Conservation (phyloP, 1,140 invertebrate species). For the Drosophila nikananu region DNA sequence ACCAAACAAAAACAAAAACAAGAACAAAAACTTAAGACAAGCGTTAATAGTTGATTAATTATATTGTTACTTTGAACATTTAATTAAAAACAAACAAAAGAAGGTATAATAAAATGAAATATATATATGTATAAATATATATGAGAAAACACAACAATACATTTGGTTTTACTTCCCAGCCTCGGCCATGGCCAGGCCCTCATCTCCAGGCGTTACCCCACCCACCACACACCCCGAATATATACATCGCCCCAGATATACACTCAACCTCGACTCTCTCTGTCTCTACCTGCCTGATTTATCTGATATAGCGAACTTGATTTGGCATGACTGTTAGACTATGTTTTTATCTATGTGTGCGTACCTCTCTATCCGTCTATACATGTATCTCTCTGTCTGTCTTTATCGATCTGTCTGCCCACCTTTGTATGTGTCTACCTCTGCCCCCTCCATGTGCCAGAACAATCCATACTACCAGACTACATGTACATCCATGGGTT, state of each 20-base stretch:
- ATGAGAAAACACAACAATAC: constrained; percentile 76
- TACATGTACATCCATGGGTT: constrained; percentile 24
- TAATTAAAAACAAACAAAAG: constrained; percentile 68
- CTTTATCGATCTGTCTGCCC: constrained; percentile 26
- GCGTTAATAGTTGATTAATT: constrained; percentile 82
- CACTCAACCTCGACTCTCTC: constrained; percentile 39
- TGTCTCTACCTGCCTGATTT: constrained; percentile 56
- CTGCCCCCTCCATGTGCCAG: constrained; percentile 18
- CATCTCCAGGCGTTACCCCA: constrained; percentile 21
- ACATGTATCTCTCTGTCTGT: constrained; percentile 27
- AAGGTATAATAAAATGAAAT: constrained; percentile 71
- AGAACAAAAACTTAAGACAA: constrained; percentile 57
- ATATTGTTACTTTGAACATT: constrained; percentile 83
- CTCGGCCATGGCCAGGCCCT: constrained; percentile 15
- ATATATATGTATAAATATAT: constrained; percentile 82
- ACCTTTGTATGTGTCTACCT: constrained; percentile 23
- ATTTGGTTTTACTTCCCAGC: constrained; percentile 72
- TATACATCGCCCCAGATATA: constrained; percentile 44
- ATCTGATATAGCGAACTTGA: constrained; percentile 69
- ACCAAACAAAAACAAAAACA: constrained; percentile 15
- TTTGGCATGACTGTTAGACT: constrained; percentile 80
- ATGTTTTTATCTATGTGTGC: constrained; percentile 68
- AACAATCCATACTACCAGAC: constrained; percentile 25
- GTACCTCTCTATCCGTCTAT: constrained; percentile 43
- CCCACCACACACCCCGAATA: constrained; percentile 18